A percentile compares a stretch with the other conserved stretches of the same genome.
phyloP scores from a whole-genome alignment of 2,797 vertebrate genomes.

The Lithobates sylvaticus region DNA sequence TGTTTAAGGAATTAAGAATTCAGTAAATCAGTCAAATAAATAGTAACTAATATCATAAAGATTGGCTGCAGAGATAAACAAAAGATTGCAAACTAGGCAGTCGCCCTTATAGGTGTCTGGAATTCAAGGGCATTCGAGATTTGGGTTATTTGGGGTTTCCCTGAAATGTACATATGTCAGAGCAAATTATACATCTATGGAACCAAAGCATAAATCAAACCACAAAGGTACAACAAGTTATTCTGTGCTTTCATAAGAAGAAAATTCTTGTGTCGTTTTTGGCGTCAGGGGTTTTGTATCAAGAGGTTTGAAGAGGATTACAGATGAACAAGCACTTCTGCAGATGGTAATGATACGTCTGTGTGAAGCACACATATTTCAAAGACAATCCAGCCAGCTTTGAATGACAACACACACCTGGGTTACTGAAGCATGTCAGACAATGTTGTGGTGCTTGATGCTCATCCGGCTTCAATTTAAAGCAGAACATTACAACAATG shows the following conservation, averaged over 20 bases:
- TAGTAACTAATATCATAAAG: neutral
- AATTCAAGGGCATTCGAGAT: constrained; percentile 11
- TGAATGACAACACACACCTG: constrained; percentile 49
- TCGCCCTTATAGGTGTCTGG: neutral
- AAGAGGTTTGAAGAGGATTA: constrained; percentile 61
- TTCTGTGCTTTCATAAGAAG: constrained; percentile 38
- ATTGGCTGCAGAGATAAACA: neutral
- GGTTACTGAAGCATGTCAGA: constrained; percentile 32
- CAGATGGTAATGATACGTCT: constrained; percentile 60
- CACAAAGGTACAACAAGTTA: constrained; percentile 37
- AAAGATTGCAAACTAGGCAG: neutral
- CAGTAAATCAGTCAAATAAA: too few relatives aligned
- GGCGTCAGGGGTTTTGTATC: constrained; percentile 50
- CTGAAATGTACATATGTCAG: constrained; percentile 2
- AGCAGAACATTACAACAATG: constrained; percentile 32
- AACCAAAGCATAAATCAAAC: constrained; percentile 47
- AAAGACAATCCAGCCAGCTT: constrained; percentile 21
- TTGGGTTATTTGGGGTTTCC: constrained; percentile 9
- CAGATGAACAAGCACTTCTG: constrained; percentile 55
- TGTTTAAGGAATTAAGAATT: too few relatives aligned
- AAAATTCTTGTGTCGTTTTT: constrained; percentile 44
- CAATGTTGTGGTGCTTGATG: neutral
- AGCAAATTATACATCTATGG: constrained; percentile 28
- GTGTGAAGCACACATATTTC: constrained; percentile 47
- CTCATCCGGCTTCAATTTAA: neutral